A percentile compares a stretch with the other conserved stretches of the same genome.
Evolutionary conservation across 2,113 vertebrate species (phyloP).

Genomic region (Aspiorhynchus laticeps): DNA sequence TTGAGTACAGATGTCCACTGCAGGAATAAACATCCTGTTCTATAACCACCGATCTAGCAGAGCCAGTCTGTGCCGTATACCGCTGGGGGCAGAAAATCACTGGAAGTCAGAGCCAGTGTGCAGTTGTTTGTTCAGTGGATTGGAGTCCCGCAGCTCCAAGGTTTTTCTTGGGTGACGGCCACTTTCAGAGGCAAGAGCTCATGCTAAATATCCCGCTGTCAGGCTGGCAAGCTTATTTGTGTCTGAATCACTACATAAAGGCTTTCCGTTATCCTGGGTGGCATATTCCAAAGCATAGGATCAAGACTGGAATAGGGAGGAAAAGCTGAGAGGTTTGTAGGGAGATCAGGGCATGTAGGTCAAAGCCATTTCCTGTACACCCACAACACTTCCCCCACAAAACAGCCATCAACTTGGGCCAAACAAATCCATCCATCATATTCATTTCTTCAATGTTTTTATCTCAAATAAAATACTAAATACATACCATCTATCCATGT

Average conservation of each 20-base stretch:
- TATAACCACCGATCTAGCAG: conserved; percentile 10
- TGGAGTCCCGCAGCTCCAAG: conserved; percentile 35
- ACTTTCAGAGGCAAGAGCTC: conserved; percentile 21
- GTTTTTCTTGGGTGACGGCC: conserved; percentile 32
- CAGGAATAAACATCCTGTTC: conserved; percentile 36
- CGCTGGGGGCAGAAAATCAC: neutral
- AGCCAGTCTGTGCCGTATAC: neutral
- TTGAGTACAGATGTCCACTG: conserved; percentile 8
- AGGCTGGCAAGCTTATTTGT: conserved; percentile 6
- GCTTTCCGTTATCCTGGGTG: conserved; percentile 6
- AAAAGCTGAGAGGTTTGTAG: conserved; percentile 15
- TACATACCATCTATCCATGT: neutral
- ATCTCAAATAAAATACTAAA: neutral
- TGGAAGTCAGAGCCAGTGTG: neutral
- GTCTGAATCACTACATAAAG: neutral
- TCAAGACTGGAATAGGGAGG: neutral
- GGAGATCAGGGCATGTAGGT: conserved; percentile 42
- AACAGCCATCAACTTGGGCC: neutral
- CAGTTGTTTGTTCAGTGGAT: conserved; percentile 43
- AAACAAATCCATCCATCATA: neutral
- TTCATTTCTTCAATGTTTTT: neutral
- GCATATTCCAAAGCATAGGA: neutral
- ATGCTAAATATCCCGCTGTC: conserved; percentile 17
- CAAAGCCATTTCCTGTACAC: conserved; percentile 54
- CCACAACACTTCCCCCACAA: neutral